Evolutionary conservation across 2,888 invertebrate genomes (phyloP).

Genomic region (Strigamia transsilvanica): DNA sequence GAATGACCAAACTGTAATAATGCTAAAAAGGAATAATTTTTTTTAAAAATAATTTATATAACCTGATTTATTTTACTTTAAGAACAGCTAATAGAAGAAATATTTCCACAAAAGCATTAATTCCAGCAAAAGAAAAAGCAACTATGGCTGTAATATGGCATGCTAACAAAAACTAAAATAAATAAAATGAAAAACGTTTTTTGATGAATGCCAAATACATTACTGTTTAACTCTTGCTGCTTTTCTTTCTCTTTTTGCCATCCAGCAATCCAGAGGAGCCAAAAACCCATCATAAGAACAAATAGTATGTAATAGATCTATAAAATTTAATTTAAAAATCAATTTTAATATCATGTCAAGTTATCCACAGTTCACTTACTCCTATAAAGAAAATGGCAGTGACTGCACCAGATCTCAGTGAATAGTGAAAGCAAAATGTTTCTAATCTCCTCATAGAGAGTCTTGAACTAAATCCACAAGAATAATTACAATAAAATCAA

Average conservation of each 20-base stretch:
- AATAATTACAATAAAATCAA: neutral
- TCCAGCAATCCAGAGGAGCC: conserved; percentile 1
- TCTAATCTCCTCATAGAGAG: neutral
- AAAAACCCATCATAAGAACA: conserved; percentile 35
- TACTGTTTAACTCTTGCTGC: neutral
- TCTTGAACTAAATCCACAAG: neutral
- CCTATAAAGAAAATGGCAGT: neutral
- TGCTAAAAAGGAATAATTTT: neutral
- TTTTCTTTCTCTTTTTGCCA: neutral
- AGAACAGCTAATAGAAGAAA: conserved; percentile 10
- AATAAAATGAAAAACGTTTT: too few relatives aligned
- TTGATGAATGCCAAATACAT: too few relatives aligned
- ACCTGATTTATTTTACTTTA: neutral
- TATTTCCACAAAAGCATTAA: neutral
- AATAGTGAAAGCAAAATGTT: conserved; percentile 15
- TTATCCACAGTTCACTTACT: neutral
- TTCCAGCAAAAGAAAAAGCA: neutral
- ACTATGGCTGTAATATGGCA: too few relatives aligned
- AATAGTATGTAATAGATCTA: neutral
- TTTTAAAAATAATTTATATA: neutral
- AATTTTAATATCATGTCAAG: too few relatives aligned
- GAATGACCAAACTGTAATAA: conserved; percentile 9
- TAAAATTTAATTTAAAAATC: too few relatives aligned
- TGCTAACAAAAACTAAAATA: too few relatives aligned
- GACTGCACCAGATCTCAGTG: conserved; percentile 14